Percentiles rank a stretch among this genome's conserved stretches.
phyloP scores from a whole-genome alignment of 2,113 vertebrate genomes.

The Leptocoma aspasia region DNA sequence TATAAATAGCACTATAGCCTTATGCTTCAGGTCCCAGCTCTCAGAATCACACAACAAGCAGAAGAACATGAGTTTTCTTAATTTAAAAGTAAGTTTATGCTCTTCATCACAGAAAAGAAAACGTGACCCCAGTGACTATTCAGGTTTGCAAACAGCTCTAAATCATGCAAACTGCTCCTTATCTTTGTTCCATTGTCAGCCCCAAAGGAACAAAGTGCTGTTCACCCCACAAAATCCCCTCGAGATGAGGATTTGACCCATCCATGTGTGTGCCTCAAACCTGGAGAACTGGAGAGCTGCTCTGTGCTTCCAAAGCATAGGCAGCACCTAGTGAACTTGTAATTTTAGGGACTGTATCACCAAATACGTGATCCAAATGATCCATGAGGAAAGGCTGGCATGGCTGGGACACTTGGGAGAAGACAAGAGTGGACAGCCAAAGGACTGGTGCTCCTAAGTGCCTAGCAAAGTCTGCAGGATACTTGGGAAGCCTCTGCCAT shows the following conservation, averaged over 20 bases:
- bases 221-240: neutral
- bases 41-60: neutral
- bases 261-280: neutral
- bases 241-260: neutral
- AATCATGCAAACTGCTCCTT: rapidly evolving
- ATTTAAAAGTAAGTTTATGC: neutral
- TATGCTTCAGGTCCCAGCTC: neutral
- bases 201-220: neutral
- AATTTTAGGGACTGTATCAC: neutral
- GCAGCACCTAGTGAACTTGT: neutral
- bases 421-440: neutral
- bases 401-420: neutral
- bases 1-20: neutral
- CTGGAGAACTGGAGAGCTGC: neutral
- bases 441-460: neutral
- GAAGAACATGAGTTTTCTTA: neutral
- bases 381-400: neutral
- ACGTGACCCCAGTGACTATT: neutral
- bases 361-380: neutral
- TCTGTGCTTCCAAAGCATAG: neutral
- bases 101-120: neutral
- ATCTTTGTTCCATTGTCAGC: neutral
- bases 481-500: neutral
- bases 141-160: neutral
- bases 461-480: neutral